These are phyloP conservation scores for Caiman crocodilus DNA, from an alignment of 2,797 vertebrate species.

Conservation along the genomic window DNA sequence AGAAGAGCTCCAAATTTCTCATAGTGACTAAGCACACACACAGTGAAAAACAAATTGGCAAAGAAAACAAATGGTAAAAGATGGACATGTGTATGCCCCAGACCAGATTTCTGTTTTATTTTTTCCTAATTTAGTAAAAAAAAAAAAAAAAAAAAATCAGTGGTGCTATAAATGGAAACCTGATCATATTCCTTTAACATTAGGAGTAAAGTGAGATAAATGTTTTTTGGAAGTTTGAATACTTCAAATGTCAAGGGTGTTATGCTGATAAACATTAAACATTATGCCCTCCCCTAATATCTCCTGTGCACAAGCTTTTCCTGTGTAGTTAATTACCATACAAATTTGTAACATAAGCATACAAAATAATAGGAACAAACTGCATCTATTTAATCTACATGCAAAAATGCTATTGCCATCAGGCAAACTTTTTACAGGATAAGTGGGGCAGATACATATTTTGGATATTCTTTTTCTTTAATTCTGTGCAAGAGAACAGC, in stretches of 20 bases:
- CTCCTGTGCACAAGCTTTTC: not conserved
- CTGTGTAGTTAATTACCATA: not conserved
- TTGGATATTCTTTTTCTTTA: conserved; percentile 11
- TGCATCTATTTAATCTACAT: conserved; percentile 2
- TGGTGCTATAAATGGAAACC: not conserved
- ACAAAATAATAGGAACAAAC: not conserved
- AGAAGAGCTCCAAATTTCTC: not conserved
- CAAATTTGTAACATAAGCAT: not conserved
- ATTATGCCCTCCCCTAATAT: not conserved
- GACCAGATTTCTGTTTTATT: too few relatives aligned
- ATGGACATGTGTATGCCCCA: not conserved
- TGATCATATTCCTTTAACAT: not conserved
- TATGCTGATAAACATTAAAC: not conserved
- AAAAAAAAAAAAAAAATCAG: too few relatives aligned
- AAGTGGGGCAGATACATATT: not conserved
- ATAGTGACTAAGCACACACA: not conserved
- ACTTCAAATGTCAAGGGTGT: not conserved
- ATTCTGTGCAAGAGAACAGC: conserved; percentile 36
- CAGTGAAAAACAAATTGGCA: not conserved
- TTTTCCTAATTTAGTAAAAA: too few relatives aligned
- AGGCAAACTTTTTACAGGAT: not conserved
- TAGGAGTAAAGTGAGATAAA: too few relatives aligned
- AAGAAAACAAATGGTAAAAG: not conserved
- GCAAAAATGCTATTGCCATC: not conserved
- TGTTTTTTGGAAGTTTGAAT: not conserved